Percentiles rank a stretch among this genome's conserved stretches.
Conservation (phyloP, 2,888 invertebrate genomes). For the Eupithecia centaureata region DNA sequence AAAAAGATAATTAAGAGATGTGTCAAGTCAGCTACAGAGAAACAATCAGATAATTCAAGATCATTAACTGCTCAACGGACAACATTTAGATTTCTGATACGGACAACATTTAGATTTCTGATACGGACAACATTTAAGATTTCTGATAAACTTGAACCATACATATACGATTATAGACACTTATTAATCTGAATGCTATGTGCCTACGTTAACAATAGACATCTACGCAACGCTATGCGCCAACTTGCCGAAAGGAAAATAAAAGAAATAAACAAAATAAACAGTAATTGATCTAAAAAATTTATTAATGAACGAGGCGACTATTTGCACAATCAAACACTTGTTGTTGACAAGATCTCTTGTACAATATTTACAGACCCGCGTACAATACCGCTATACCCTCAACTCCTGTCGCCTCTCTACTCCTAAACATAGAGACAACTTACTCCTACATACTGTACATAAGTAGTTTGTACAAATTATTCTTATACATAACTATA, state of each 20-base stretch:
- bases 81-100: constrained; percentile 4
- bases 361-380: constrained; percentile 80
- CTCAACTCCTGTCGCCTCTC: constrained; percentile 38
- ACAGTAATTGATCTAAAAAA: constrained; percentile 80
- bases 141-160: constrained; percentile 31
- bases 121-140: constrained; percentile 28
- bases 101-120: constrained; percentile 29
- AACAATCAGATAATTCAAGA: constrained; percentile 27
- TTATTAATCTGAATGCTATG: constrained; percentile 27
- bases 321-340: constrained; percentile 84
- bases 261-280: constrained; percentile 58
- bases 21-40: constrained; percentile 36
- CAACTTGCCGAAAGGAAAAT: constrained; percentile 47
- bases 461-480: constrained; percentile 82
- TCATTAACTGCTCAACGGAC: not conserved
- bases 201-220: constrained; percentile 29
- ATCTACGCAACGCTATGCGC: constrained; percentile 37
- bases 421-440: constrained; percentile 19
- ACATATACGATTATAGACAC: constrained; percentile 31
- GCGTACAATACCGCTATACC: constrained; percentile 50
- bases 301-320: constrained; percentile 84
- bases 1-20: constrained; percentile 26
- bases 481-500: constrained; percentile 61
- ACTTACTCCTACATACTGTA: constrained; percentile 71
- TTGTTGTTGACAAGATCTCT: constrained; percentile 79